These are phyloP conservation scores for Myrmecophaga tridactyla DNA, from an alignment of 2,113 vertebrate species.

Conservation along the genomic window DNA sequence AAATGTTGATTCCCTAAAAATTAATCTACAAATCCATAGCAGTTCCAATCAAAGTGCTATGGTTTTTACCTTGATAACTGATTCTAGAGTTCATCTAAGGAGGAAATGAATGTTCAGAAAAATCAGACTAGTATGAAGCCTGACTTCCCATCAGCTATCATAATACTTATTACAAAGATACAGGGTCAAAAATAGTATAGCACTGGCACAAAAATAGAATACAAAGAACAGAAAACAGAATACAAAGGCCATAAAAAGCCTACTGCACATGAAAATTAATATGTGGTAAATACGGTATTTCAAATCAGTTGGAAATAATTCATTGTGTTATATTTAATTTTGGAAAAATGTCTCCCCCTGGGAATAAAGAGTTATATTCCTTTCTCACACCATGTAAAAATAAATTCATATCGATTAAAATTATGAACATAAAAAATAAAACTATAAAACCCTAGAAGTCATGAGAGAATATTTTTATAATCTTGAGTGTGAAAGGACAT, in stretches of 20 bases:
- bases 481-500: neutral
- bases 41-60: neutral
- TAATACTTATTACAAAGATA: neutral
- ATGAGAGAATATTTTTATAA: neutral
- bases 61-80: constrained; percentile 15
- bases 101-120: neutral
- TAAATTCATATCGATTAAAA: neutral
- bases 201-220: neutral
- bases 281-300: neutral
- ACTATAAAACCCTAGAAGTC: neutral
- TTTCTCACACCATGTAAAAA: too few relatives aligned
- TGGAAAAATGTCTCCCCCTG: neutral
- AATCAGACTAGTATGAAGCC: neutral
- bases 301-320: constrained; percentile 20
- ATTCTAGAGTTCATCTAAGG: neutral
- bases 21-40: neutral
- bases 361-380: neutral
- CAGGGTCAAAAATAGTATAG: neutral
- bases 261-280: neutral
- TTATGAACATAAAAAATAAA: constrained; percentile 36
- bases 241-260: neutral
- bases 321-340: constrained; percentile 44
- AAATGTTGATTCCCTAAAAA: neutral
- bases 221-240: neutral
- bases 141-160: neutral